A percentile compares a stretch with the other conserved stretches of the same genome.
Evolutionary conservation across 2,113 vertebrate species (phyloP).

Genomic region (Recurvirostra avosetta): DNA sequence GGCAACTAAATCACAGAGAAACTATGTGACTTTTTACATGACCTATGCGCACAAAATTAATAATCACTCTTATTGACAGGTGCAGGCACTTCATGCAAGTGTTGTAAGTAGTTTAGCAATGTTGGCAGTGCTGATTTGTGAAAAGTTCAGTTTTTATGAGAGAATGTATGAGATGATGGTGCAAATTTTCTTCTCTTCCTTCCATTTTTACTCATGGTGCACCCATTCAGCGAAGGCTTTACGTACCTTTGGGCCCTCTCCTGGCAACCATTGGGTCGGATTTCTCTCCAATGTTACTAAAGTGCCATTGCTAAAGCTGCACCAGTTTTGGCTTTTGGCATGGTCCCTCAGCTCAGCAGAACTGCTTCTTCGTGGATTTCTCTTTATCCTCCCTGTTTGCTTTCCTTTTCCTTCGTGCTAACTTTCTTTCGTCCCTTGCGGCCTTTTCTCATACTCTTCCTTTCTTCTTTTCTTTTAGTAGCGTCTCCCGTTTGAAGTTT

Average conservation of each 20-base stretch:
- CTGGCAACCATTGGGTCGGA: rapidly evolving
- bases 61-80: neutral
- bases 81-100: neutral
- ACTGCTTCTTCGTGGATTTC: neutral
- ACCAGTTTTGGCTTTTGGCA: neutral
- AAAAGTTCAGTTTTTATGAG: neutral
- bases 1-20: slow-evolving; percentile 14
- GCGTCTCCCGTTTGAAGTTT: neutral
- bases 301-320: neutral
- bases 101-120: neutral
- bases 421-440: neutral
- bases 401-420: neutral
- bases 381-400: neutral
- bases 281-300: neutral
- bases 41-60: slow-evolving; percentile 13
- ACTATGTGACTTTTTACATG: neutral
- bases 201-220: neutral
- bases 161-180: neutral
- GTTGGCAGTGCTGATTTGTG: neutral
- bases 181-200: neutral
- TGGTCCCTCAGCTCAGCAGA: neutral
- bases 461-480: neutral
- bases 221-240: neutral
- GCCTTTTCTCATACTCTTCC: neutral
- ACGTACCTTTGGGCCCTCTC: neutral